Base-by-base conservation (phyloP, 2,113 vertebrate species). In the Zapus hudsonius region DNA sequence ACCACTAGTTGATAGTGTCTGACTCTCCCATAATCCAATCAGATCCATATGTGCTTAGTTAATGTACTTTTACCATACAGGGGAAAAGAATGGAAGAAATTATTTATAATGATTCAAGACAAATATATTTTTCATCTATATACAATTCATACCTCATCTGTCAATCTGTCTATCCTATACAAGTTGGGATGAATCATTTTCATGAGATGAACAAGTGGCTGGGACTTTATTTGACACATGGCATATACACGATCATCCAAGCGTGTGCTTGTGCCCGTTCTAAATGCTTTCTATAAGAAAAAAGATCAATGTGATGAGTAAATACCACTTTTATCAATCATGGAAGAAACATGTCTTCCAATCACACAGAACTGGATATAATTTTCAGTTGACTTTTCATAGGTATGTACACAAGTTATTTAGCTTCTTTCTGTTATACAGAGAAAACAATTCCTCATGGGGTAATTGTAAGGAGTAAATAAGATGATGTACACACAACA, bases 161-260 rank as follows among this genome's bases (percentile, higher is more conserved):
- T 98, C 93, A 99, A 95, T 97, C 98, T 98, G 98, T 99, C 99
- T 98, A 99, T 98, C 86, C 99, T 98, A 97, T 99, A 99, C 67
- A 99, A 97, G 97, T 99, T 99, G 3, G 99, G 99, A 94, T 99
- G 99, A 94, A 99, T 98, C 98, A 99, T 98, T 42, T 98, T 98
- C 98, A 99, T 99, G 69, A 99, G 97, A 92, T 99, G 99, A 97
- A 98, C 97, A 67, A 99, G 98, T 6, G 99, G 99, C 97, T 99
- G 99, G 93, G 98, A 98, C 98, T 99, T 99, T 87, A 99, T 99
- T 98, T 99, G 99, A 55, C 99, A 99, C 99, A 99, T 99, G 66
- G 99, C 98, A 76, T 99, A 99, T 3, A 99, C 98, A 0, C 99
- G 98, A 94, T 99, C 99, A 92, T 99, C 99, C 97, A 99, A 98